Conservation (phyloP, 1,140 invertebrate genomes). For the Euglossa dilemma region DNA sequence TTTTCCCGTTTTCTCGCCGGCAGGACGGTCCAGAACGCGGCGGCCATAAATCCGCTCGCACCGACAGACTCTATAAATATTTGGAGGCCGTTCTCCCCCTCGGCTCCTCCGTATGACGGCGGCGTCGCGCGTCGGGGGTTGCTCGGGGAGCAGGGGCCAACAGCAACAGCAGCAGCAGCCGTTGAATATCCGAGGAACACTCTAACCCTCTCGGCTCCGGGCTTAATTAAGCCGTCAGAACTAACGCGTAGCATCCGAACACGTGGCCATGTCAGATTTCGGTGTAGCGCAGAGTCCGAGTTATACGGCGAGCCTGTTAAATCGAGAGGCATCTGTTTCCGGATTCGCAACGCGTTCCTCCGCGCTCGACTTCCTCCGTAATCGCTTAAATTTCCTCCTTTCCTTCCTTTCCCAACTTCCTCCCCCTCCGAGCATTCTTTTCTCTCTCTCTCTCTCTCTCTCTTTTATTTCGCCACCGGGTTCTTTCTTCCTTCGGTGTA, state of each 20-base stretch:
- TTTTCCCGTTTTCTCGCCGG: slow-evolving; percentile 30
- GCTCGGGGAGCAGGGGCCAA: slow-evolving; percentile 13
- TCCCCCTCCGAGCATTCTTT: neutral
- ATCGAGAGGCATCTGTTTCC: slow-evolving; percentile 59
- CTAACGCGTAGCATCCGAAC: slow-evolving; percentile 67
- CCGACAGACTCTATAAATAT: slow-evolving; percentile 65
- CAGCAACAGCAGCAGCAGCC: slow-evolving; percentile 37
- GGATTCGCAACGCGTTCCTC: slow-evolving; percentile 48
- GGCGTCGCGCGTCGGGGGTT: slow-evolving; percentile 24
- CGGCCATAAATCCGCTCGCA: slow-evolving; percentile 49
- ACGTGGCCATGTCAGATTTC: slow-evolving; percentile 69
- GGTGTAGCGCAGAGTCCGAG: slow-evolving; percentile 56
- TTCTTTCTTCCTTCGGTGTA: slow-evolving; percentile 32
- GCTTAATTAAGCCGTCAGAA: slow-evolving; percentile 71
- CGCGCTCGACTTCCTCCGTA: slow-evolving; percentile 26
- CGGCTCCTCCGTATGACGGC: neutral
- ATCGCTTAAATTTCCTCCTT: slow-evolving; percentile 30
- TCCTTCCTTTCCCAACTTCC: slow-evolving; percentile 5
- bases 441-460: neutral
- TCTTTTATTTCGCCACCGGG: neutral
- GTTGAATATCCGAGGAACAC: slow-evolving; percentile 57
- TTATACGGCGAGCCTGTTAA: slow-evolving; percentile 49
- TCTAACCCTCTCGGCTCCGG: slow-evolving; percentile 54
- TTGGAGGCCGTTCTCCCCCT: slow-evolving; percentile 23
- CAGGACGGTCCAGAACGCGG: slow-evolving; percentile 29